Conservation (phyloP, 2,113 vertebrate species). For the Alectura lathami region DNA sequence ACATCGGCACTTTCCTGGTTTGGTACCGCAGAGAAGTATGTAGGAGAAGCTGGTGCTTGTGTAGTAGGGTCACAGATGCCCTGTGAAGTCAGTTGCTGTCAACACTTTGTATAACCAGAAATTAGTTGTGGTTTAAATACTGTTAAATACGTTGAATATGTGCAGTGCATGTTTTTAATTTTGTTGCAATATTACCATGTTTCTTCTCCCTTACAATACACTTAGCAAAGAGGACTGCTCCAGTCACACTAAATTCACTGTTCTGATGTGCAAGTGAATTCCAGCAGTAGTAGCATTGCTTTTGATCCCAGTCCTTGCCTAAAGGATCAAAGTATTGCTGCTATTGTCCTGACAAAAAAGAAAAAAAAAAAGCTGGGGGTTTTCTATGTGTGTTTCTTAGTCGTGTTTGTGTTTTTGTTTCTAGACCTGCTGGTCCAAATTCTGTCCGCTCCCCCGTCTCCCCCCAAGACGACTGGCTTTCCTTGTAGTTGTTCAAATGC, state of each 20-base stretch:
- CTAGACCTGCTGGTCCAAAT: neutral
- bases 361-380: neutral
- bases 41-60: slow-evolving; percentile 1
- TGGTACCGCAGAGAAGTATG: neutral
- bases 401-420: neutral
- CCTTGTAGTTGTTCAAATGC: neutral
- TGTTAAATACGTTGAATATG: neutral
- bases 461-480: neutral
- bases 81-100: neutral
- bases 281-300: neutral
- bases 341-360: neutral
- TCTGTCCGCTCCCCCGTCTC: neutral
- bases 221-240: neutral
- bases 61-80: neutral
- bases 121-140: neutral
- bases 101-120: neutral
- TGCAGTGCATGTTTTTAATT: neutral
- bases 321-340: neutral
- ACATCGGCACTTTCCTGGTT: neutral
- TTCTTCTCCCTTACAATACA: neutral
- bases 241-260: neutral
- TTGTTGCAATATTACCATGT: neutral
- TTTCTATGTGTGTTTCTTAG: neutral
- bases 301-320: neutral
- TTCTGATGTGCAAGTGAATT: neutral